Evolutionary conservation across 2,888 invertebrate species (phyloP).

Genomic region (Thereva unica): DNA sequence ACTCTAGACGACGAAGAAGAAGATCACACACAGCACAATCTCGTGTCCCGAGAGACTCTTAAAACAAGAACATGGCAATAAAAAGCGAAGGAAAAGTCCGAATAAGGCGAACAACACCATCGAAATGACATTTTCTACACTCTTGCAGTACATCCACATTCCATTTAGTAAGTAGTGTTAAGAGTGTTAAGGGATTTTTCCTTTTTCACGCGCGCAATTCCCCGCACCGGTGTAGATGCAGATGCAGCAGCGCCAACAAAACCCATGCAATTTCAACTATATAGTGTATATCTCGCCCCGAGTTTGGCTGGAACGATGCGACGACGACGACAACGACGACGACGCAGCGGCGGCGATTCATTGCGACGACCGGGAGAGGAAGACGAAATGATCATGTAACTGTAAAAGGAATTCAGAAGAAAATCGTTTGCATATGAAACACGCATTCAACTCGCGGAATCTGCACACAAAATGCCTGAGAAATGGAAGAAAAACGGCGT

Average conservation of each 20-base stretch:
- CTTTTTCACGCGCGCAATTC: too few relatives aligned
- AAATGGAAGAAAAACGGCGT: conserved; percentile 22
- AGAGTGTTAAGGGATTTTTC: neutral
- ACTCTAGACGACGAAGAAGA: neutral
- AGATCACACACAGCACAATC: neutral
- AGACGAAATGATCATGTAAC: conserved; percentile 13
- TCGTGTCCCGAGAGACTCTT: neutral
- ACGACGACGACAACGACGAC: too few relatives aligned
- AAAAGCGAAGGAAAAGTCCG: conserved; percentile 1
- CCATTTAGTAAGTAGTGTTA: neutral
- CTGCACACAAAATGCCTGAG: neutral
- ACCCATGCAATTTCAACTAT: too few relatives aligned
- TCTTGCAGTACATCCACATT: neutral
- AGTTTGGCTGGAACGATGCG: neutral
- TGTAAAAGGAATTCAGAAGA: conserved; percentile 23
- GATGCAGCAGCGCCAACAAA: too few relatives aligned
- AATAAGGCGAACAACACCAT: conserved; percentile 23
- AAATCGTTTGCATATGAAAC: conserved; percentile 33
- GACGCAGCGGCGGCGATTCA: neutral
- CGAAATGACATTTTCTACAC: conserved; percentile 13
- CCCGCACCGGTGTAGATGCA: too few relatives aligned
- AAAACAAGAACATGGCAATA: neutral
- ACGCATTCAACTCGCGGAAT: conserved; percentile 14
- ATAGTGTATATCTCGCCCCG: too few relatives aligned
- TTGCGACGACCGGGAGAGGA: neutral